Evolutionary conservation across 2,113 vertebrate species (phyloP).

Genomic region (Panthera tigris): DNA sequence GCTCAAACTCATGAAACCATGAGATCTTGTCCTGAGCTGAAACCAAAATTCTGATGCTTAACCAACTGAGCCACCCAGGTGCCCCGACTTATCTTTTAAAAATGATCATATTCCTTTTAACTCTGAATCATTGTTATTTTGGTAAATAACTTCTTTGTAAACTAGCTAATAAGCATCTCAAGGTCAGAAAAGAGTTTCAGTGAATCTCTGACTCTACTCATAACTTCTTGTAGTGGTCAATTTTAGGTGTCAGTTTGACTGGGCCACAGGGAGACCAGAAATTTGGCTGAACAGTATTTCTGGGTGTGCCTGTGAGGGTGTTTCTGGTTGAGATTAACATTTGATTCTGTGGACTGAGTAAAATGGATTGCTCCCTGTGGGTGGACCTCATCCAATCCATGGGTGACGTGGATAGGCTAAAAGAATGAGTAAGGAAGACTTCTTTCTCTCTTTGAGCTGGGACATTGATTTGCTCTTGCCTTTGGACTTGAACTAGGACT

Average conservation of each 20-base stretch:
- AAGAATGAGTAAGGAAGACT: not conserved
- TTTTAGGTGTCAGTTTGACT: not conserved
- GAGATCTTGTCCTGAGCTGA: no score
- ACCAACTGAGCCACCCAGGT: no score
- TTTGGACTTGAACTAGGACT: not conserved
- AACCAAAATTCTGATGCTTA: no score
- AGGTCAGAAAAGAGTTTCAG: not conserved
- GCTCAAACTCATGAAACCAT: no score
- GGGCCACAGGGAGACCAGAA: not conserved
- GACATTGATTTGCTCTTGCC: not conserved
- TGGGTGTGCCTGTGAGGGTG: not conserved
- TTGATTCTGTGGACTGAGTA: not conserved
- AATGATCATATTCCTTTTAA: not conserved
- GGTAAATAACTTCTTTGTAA: not conserved
- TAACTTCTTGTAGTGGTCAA: not conserved
- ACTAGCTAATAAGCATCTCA: not conserved
- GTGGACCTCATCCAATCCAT: not conserved
- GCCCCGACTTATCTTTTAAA: not conserved
- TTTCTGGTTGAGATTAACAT: not conserved
- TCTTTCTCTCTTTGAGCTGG: not conserved
- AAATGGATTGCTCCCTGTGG: not conserved
- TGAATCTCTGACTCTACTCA: not conserved
- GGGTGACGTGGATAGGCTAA: not conserved
- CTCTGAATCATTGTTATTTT: constrained; percentile 2
- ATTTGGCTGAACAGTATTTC: not conserved